Conservation (phyloP, 2,888 invertebrate genomes). For the Xestia rhomboidea region DNA sequence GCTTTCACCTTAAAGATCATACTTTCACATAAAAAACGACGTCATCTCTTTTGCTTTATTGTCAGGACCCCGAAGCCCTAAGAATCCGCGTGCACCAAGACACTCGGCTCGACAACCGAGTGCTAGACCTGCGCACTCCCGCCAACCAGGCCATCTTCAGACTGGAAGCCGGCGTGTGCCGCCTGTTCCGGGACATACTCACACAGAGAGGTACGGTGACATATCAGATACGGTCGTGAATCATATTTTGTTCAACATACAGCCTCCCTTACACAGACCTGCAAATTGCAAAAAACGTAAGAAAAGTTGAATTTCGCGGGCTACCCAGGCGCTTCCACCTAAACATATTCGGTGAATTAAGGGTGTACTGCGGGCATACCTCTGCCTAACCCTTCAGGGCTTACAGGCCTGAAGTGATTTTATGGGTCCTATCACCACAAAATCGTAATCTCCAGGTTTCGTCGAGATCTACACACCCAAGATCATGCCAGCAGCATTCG, state of each 20-base stretch:
- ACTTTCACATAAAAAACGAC: neutral
- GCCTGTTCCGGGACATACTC: constrained; percentile 97
- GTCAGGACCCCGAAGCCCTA: constrained; percentile 93
- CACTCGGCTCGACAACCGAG: constrained; percentile 97
- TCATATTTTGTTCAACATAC: too few relatives aligned
- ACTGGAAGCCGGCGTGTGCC: constrained; percentile 97
- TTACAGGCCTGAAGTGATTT: too few relatives aligned
- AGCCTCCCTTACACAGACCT: too few relatives aligned
- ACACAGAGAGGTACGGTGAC: constrained; percentile 86
- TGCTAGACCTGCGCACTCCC: constrained; percentile 97
- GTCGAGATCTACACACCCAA: constrained; percentile 99
- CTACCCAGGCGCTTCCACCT: too few relatives aligned
- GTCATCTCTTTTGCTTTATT: neutral
- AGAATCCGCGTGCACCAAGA: constrained; percentile 98
- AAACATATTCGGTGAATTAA: too few relatives aligned
- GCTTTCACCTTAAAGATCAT: too few relatives aligned
- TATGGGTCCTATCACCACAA: too few relatives aligned
- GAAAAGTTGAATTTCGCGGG: too few relatives aligned
- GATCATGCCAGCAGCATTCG: constrained; percentile 99
- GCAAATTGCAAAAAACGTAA: too few relatives aligned
- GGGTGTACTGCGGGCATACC: too few relatives aligned
- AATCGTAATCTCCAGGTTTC: constrained; percentile 91
- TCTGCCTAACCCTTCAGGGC: too few relatives aligned
- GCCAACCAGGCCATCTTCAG: constrained; percentile 99
- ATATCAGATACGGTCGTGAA: too few relatives aligned